Evolutionary conservation across 2,113 vertebrate genomes (phyloP), one percentile per base, ranked within the genome.

Genomic region (Microtus oregoni): DNA sequence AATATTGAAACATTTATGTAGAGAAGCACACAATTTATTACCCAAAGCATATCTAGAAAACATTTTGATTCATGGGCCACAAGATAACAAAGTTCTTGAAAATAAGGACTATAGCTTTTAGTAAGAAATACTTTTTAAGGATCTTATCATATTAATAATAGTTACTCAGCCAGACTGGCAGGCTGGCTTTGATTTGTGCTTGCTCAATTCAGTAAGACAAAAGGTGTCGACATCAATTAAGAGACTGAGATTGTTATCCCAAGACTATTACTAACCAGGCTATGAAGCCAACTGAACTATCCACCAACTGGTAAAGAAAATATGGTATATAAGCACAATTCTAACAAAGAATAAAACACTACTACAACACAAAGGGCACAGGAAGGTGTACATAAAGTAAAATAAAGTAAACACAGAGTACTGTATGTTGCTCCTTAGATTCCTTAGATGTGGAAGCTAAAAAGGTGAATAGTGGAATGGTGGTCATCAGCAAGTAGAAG

Each of bases 1-100:
- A 93, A 90, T 88, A 87, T 93, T 79, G 81, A 97, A 83, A 85
- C 44, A 81, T 26, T 86, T 24, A 87, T 38, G 70, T 82, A 67
- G 24, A 28, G 30, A 85, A 75, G 58, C 50, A 38, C 19, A 90
- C 35, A 93, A 38, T 79, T 89, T n/a, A 47, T 41, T 88, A 65
- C 65, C 38, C n/a, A 90, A 55, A 44, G 35, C 35, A 76, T 7
- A 68, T 73, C 58, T 90, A 41, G 86, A 88, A 95, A 97, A 50
- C 12, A 68, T 2, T 77, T 20, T 70, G 58, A 82, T 5, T 87
- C 44, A 44, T 38, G 87, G 58, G 55, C 11, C 58, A 65, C 13
- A 77, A 77, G 47, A 32, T 41, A 28, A 91, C n/a, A 63, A 88
- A 52, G 17, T 68, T 76, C 55, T 87, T 68, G 35, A 92, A 72